Evolutionary conservation across 2,113 vertebrate genomes (phyloP).

Genomic region (Marmota flaviventris): DNA sequence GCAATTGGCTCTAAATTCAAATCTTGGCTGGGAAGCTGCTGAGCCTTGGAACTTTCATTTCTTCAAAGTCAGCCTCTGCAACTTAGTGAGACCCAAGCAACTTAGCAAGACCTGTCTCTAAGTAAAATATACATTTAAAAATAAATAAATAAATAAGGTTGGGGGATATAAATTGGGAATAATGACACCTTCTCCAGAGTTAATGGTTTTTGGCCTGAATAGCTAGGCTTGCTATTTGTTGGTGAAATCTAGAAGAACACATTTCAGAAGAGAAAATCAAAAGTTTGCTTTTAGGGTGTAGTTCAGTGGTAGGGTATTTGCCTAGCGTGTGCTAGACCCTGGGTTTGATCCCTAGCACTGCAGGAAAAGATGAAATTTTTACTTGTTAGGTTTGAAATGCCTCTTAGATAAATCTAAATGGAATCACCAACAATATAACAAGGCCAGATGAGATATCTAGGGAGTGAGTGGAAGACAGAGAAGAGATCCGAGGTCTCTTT

Average conservation of each 20-base stretch:
- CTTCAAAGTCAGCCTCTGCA: too few relatives aligned
- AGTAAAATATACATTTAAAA: too few relatives aligned
- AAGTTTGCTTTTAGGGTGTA: background rate
- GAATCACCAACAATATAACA: background rate
- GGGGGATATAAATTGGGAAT: background rate
- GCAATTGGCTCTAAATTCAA: background rate
- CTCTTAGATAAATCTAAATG: background rate
- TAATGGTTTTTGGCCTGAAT: background rate
- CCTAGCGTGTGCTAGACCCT: too few relatives aligned
- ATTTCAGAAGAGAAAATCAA: background rate
- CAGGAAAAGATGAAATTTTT: background rate
- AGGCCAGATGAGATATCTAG: background rate
- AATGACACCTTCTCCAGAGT: background rate
- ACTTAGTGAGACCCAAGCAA: too few relatives aligned
- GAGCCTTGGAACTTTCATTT: background rate
- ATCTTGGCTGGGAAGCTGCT: background rate
- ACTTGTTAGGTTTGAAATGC: background rate
- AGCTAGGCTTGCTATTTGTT: background rate
- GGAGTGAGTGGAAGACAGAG: background rate
- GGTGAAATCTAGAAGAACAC: background rate
- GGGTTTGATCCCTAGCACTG: too few relatives aligned
- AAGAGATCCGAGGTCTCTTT: background rate
- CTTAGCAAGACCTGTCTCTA: too few relatives aligned
- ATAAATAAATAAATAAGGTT: too few relatives aligned
- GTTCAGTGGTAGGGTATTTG: too few relatives aligned